phyloP scores from a whole-genome alignment of 2,888 invertebrate species.

The Mylabris sibirica region DNA sequence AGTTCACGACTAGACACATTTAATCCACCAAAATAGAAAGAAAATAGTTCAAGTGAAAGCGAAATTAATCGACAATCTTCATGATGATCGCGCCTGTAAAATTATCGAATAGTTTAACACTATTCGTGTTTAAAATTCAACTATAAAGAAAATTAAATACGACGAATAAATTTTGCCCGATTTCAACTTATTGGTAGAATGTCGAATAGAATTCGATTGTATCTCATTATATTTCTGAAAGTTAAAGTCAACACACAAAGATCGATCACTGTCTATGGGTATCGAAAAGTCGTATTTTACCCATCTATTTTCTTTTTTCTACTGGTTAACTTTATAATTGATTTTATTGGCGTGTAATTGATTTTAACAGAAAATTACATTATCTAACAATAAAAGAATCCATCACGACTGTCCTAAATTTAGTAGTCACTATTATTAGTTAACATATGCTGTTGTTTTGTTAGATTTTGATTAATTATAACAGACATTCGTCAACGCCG shows the following conservation, averaged over 20 bases:
- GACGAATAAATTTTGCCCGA: too few species aligned
- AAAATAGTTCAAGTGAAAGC: neutral
- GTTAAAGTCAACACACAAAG: too few species aligned
- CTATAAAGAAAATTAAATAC: too few species aligned
- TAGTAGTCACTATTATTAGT: neutral
- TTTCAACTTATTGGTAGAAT: too few species aligned
- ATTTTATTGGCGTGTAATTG: neutral
- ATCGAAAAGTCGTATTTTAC: too few species aligned
- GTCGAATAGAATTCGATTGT: too few species aligned
- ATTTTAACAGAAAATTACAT: neutral
- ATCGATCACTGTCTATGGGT: too few species aligned
- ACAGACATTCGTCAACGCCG: neutral
- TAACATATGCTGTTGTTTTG: neutral
- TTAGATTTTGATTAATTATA: slow-evolving; percentile 1
- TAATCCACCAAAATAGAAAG: too few species aligned
- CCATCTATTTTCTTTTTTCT: too few species aligned
- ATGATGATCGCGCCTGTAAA: neutral
- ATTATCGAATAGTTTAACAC: neutral
- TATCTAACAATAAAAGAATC: too few species aligned
- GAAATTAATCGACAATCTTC: neutral
- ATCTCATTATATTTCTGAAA: too few species aligned
- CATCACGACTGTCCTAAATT: neutral
- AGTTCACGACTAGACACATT: neutral
- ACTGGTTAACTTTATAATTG: neutral
- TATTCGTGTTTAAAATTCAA: too few species aligned